Evolutionary conservation across 2,113 vertebrate species (phyloP), one percentile per base, ranked within the genome.

Genomic region (Brachirus orientalis): DNA sequence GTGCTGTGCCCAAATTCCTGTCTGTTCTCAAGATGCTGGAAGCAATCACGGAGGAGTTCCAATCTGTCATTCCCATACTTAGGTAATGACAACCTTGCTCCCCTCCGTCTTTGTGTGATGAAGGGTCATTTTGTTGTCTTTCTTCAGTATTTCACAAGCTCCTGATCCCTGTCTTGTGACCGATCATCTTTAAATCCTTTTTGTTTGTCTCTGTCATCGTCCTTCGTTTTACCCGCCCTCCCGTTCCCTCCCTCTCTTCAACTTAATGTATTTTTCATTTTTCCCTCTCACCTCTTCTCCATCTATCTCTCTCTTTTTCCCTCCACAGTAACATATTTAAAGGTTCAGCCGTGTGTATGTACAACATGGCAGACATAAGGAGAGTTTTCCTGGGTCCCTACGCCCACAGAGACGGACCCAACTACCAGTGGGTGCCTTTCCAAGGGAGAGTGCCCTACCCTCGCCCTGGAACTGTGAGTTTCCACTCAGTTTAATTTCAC

Each of bases 361-460:
- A 98, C 75, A 99, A 95, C 89, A 98, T 99, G 96, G 94, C 95
- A 7, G 97, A 99, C 58, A 95, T 99, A 61, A 92, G 97, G 75
- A 94, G 97, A 79, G 97, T 99, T 0, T 99, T 99, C 75, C 92
- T 99, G 11, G 97, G 97, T 4, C 96, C 97, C 6, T 99, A 98
- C 3, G 95, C 97, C 54, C 97, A 99, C 88, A 92, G 97, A 85
- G 97, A 99, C 14, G 97, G 97, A 16, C 97, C 97, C 9, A 98
- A 94, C 85, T 99, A 98, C 84, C 97, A 99, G 75, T 99, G 97
- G 97, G 95, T 98, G 22, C 97, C 97, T 54, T 99, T 93, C 76
- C 97, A 98, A 86, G 96, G 96, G 37, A 90, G 97, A 80, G 97
- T 99, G 22, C 97, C 97, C 0, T 99, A 99, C 58, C 97, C 97